Conservation (phyloP, 92 coral and sea anemone genomes). For the Scolanthus callimorphus region DNA sequence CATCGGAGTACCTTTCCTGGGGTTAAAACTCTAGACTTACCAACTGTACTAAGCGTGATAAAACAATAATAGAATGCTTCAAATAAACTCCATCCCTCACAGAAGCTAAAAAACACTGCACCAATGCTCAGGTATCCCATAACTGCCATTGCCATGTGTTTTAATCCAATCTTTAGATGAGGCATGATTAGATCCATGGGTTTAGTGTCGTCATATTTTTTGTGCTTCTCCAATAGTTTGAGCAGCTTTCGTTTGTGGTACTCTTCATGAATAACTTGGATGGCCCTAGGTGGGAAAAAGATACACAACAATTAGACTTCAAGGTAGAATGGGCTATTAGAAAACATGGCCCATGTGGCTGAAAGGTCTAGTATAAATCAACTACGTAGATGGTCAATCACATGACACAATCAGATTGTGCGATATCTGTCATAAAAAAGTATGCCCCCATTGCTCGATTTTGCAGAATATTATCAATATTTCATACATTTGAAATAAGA, state of each 20-base stretch:
- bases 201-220: slow-evolving; percentile 49
- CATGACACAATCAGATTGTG: no score
- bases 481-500: no score
- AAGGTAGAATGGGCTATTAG: no score
- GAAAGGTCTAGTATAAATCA: no score
- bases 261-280: slow-evolving; percentile 28
- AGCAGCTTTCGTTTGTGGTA: slow-evolving; percentile 44
- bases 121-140: slow-evolving; percentile 56
- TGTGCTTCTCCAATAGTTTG: slow-evolving; percentile 15
- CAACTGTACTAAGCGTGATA: slow-evolving; percentile 71
- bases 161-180: slow-evolving; percentile 21
- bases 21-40: no score
- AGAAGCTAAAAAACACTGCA: slow-evolving; percentile 48
- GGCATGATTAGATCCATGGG: slow-evolving; percentile 10
- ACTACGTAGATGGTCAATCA: no score
- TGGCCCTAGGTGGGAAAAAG: slow-evolving; percentile 2
- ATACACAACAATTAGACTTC: no score
- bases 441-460: no score
- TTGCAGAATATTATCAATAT: no score
- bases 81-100: slow-evolving; percentile 72
- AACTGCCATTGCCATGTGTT: slow-evolving; percentile 21
- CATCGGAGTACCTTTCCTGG: no score
- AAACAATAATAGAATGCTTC: slow-evolving; percentile 77
- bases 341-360: no score
- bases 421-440: no score